These are phyloP conservation scores for Leptinotarsa rubiginosa DNA, from an alignment of 2,888 invertebrate genomes.

Conservation along the genomic window DNA sequence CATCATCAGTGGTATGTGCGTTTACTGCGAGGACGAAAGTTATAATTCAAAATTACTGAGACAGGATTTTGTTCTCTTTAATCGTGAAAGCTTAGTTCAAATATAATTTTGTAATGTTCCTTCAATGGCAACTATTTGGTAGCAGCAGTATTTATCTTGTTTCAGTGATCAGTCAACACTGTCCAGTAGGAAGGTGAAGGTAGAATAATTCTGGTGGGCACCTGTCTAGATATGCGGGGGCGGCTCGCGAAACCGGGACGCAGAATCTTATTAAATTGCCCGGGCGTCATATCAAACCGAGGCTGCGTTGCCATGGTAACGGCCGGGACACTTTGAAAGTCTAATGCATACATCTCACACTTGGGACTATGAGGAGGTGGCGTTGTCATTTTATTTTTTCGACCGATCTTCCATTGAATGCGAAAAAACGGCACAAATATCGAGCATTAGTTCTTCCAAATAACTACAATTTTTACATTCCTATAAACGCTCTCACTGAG, in stretches of 20 bases:
- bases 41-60: too few species aligned
- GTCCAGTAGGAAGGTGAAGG: conserved; percentile 50
- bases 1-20: too few species aligned
- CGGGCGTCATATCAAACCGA: conserved; percentile 76
- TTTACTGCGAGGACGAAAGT: too few species aligned
- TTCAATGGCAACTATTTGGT: too few species aligned
- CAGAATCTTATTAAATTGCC: conserved; percentile 69
- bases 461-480: not conserved
- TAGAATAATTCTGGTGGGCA: conserved; percentile 51
- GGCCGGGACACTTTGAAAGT: conserved; percentile 72
- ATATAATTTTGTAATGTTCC: too few species aligned
- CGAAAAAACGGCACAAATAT: conserved; percentile 32
- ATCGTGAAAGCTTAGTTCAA: too few species aligned
- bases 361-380: conserved; percentile 57
- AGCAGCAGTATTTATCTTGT: not conserved
- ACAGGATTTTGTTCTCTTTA: too few species aligned
- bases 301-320: conserved; percentile 77
- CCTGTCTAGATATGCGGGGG: conserved; percentile 57
- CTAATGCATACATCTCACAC: conserved; percentile 68
- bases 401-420: conserved; percentile 63
- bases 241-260: conserved; percentile 63
- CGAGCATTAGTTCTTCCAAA: conserved; percentile 39
- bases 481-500: not conserved
- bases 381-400: conserved; percentile 66
- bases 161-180: not conserved